A percentile compares a stretch with the other conserved stretches of the same genome.
phyloP scores from a whole-genome alignment of 2,888 invertebrate genomes.

The Clunio marinus region DNA sequence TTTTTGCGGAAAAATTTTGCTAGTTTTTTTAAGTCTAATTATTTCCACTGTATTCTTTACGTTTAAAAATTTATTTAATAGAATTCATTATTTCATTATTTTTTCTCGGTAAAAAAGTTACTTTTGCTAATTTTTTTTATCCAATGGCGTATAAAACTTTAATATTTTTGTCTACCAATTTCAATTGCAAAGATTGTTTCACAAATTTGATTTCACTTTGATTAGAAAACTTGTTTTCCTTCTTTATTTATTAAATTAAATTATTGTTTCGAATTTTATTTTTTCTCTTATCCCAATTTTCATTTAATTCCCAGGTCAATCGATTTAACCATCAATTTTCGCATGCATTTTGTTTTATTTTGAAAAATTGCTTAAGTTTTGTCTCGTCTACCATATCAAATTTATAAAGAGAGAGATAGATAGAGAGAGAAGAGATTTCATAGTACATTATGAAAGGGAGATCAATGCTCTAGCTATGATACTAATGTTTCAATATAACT shows the following conservation, averaged over 20 bases:
- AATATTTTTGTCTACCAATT: conserved; percentile 2
- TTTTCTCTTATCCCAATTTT: background rate
- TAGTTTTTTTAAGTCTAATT: background rate
- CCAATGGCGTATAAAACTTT: background rate
- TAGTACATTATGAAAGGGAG: too few relatives aligned
- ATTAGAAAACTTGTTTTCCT: background rate
- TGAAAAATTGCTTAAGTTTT: conserved; percentile 5
- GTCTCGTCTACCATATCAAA: background rate
- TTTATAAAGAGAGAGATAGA: too few relatives aligned
- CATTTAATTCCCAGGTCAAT: too few relatives aligned
- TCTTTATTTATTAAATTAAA: too few relatives aligned
- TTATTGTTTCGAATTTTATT: background rate
- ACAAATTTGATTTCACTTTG: conserved; percentile 7
- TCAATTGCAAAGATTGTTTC: background rate
- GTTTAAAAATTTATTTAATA: background rate
- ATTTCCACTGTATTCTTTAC: background rate
- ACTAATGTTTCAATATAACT: background rate
- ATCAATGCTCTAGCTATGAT: background rate
- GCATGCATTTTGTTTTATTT: background rate
- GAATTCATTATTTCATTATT: too few relatives aligned
- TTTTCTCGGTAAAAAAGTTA: background rate
- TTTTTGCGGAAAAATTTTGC: background rate
- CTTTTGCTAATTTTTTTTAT: conserved; percentile 2
- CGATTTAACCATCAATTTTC: background rate
- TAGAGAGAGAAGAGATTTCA: too few relatives aligned